Evolutionary conservation across 1,140 invertebrate species (phyloP), one percentile per base, ranked within the genome.

Genomic region (Drosophila hydei): DNA sequence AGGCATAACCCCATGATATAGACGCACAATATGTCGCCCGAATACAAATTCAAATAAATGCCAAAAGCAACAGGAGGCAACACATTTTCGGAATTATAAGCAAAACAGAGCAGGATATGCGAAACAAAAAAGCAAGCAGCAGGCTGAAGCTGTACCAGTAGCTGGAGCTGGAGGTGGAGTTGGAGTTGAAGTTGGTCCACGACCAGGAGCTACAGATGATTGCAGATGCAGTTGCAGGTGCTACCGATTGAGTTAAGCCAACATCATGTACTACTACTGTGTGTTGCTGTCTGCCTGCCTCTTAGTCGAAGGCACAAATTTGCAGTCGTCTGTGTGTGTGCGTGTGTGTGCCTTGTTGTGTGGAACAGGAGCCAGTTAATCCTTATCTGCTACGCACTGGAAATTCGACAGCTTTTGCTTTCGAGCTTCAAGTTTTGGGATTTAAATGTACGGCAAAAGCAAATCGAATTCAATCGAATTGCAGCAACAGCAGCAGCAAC

Each of bases 1-100:
- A 42, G 38, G 12, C 64, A 68, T 60, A 72, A 61, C 63, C 50
- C 64, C 30, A 67, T 67, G 62, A 59, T 54, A 38, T 54, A 58
- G 33, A 58, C 45, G 61, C 69, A 75, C 71, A 83, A 84, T 77
- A 80, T 87, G 79, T 73, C 63, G 75, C 55, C 33, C 30, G 71
- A 72, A 81, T 83, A 88, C 83, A 88, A 83, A 88, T 88, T 79
- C 83, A 77, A 88, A 88, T 89, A 88, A 83, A 88, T 79, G 83
- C 75, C 75, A 88, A 76, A 83, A 79, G 78, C 83, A 88, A 88
- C 83, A 88, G 75, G 72, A 79, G 69, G 61, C 72, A 84, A 77
- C 80, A 79, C 30, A 33, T 33, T 83, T 84, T 89, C 72, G 76
- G 71, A 79, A 83, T 79, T 89, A 90, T 90, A 90, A 90, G 84